Evolutionary conservation across 2,888 invertebrate species (phyloP).

Genomic region (Andrena praecox): DNA sequence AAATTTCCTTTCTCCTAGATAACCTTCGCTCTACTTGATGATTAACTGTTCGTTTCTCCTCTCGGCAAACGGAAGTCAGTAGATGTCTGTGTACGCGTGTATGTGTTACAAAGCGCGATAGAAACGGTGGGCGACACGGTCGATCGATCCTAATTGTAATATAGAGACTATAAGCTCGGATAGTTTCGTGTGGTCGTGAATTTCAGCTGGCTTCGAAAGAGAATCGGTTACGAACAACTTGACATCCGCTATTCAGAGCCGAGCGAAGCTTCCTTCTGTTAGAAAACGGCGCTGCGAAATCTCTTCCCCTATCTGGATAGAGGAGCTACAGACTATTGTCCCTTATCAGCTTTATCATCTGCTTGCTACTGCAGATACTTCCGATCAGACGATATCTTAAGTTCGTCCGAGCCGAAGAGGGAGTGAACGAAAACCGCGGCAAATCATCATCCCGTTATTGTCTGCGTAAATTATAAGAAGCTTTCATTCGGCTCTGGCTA

Average conservation of each 20-base stretch:
- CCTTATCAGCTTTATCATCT: background rate
- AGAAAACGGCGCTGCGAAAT: background rate
- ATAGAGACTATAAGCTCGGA: constrained; percentile 61
- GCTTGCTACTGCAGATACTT: background rate
- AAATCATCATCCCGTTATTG: constrained; percentile 38
- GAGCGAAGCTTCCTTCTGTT: constrained; percentile 24
- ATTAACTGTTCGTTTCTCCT: constrained; percentile 1
- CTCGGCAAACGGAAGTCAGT: constrained; percentile 14
- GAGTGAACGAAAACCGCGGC: constrained; percentile 10
- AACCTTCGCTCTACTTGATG: constrained; percentile 8
- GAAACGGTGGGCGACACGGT: constrained; percentile 46
- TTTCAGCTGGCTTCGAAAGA: constrained; percentile 19
- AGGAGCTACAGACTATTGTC: background rate
- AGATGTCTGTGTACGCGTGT: no score
- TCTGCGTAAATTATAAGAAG: constrained; percentile 18
- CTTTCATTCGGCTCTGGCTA: constrained; percentile 36
- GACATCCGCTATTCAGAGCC: constrained; percentile 28
- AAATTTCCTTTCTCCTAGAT: constrained; percentile 8
- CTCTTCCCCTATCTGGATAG: background rate
- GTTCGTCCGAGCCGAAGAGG: background rate
- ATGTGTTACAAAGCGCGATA: constrained; percentile 44
- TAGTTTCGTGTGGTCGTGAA: constrained; percentile 51
- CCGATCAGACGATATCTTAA: background rate
- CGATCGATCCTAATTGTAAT: constrained; percentile 30
- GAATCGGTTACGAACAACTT: constrained; percentile 10